A percentile compares a stretch with the other conserved stretches of the same genome.
Conservation (phyloP, 2,888 invertebrate genomes). For the Carabus problematicus region DNA sequence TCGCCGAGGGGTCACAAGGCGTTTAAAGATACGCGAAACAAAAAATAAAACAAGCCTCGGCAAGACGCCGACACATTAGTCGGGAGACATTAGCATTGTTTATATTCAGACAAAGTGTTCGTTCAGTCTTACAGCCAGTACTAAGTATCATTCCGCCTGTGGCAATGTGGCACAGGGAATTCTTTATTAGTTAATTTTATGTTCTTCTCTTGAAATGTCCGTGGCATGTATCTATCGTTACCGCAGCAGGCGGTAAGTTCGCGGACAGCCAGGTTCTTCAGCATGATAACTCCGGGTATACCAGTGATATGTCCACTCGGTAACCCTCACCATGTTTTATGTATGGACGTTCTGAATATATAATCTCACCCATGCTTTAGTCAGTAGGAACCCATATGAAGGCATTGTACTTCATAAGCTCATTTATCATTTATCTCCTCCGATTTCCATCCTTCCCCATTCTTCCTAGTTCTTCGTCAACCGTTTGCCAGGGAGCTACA, state of each 20-base stretch:
- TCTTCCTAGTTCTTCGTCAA: neutral
- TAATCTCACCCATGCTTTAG: constrained; percentile 18
- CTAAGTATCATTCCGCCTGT: neutral
- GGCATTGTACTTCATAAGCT: constrained; percentile 32
- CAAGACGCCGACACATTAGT: constrained; percentile 22
- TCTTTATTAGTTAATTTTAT: constrained; percentile 7
- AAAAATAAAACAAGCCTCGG: constrained; percentile 17
- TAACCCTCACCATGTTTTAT: constrained; percentile 22
- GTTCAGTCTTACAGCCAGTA: constrained; percentile 13
- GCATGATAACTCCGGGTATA: neutral
- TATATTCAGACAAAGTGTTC: constrained; percentile 7
- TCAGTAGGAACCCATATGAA: constrained; percentile 12
- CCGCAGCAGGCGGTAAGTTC: neutral
- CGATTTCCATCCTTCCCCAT: constrained; percentile 3
- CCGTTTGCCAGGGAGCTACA: no score
- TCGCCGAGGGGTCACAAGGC: constrained; percentile 5
- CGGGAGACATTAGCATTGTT: constrained; percentile 20
- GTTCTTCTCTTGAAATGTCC: neutral
- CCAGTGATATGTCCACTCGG: neutral
- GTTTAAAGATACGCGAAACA: constrained; percentile 13
- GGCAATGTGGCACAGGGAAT: constrained; percentile 13
- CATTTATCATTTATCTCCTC: constrained; percentile 37
- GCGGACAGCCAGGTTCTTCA: neutral
- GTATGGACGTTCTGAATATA: constrained; percentile 30
- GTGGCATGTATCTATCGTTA: no score